Percentiles rank a stretch among this genome's conserved stretches.
These are phyloP conservation scores for Plectrocnemia conspersa DNA, from an alignment of 1,140 invertebrate species.

Conservation along the genomic window DNA sequence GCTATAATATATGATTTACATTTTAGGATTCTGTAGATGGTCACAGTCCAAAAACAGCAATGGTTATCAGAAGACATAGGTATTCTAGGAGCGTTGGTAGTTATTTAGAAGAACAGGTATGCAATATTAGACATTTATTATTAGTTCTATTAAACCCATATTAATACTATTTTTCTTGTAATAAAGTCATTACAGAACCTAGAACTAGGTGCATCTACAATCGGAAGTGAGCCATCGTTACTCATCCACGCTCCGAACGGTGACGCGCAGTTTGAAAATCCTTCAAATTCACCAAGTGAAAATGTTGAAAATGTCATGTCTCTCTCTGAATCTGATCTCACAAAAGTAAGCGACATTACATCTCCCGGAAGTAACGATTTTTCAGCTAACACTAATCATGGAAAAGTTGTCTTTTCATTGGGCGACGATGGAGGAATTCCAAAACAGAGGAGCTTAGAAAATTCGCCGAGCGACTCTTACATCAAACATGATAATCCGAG, in stretches of 20 bases:
- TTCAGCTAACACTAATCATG: conserved; percentile 14
- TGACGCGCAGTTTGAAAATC: conserved; percentile 19
- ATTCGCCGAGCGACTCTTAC: not conserved
- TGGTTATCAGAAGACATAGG: conserved; percentile 41
- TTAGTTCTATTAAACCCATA: not conserved
- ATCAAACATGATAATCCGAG: not conserved
- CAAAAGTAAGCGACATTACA: conserved; percentile 35
- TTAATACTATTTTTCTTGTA: conserved; percentile 10
- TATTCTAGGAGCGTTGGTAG: conserved; percentile 49
- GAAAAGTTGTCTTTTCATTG: conserved; percentile 28
- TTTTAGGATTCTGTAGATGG: conserved; percentile 45
- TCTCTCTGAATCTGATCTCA: conserved; percentile 45
- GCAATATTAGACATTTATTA: not conserved
- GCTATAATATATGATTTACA: conserved; percentile 9
- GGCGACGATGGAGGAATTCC: conserved; percentile 20
- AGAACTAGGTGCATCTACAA: conserved; percentile 42
- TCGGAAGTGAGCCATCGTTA: conserved; percentile 49
- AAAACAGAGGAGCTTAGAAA: conserved; percentile 6
- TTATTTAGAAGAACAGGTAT: conserved; percentile 47
- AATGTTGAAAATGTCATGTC: conserved; percentile 41
- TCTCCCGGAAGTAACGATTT: conserved; percentile 25
- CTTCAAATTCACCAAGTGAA: conserved; percentile 29
- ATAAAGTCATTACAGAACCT: conserved; percentile 30
- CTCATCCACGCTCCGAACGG: conserved; percentile 28
- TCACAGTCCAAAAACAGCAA: conserved; percentile 40